Base-by-base conservation (phyloP, 2,797 vertebrate species). In the Onychomys torridus region DNA sequence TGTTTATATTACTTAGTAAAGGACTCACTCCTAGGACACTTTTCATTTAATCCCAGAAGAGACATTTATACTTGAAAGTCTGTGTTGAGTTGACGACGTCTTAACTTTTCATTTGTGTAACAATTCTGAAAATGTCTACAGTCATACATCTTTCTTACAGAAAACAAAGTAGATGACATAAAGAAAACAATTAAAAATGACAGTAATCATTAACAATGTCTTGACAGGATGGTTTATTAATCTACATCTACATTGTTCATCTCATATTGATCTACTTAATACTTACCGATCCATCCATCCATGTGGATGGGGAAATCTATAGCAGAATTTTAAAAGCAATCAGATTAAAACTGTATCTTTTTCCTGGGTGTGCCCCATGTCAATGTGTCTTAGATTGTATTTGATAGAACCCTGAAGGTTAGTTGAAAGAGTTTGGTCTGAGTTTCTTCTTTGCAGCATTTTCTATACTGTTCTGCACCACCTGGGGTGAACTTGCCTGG, bases 121-220 rank as follows among this genome's bases (percentile, higher is more conserved):
- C 89, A 86, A 77, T 29, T 90, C 61, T 88, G 37, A 91, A 83
- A 94, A 94, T 71, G 17, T 34, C 37, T 21, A 49, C 55, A 81
- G 7, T 43, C 46, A 37, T 37, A 25, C 11, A 32, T 86, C 5
- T 17, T 55, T 14, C 23, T 61, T 89, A 21, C 34, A 73, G 73
- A 89, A 89, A 94, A 87, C 11, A 32, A 83, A 73, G 40, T 40
- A 67, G 6, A 27, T 77, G 78, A 59, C 23, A 29, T 23, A 32
- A 76, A 92, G 59, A 37, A 96, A 91, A 90, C 5, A 9, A 52
- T n/a, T 11, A 12, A 69, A 86, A 69, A 46, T 57, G 17, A 57
- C 34, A 76, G 19, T 59, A 69, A 88, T 86, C 1, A 6, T 7
- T 57, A 76, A 71, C 46, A 40, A 88, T 21, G 88, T 79, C 21